These are phyloP conservation scores for Sipha maydis DNA, from an alignment of 2,888 invertebrate genomes.

Conservation along the genomic window DNA sequence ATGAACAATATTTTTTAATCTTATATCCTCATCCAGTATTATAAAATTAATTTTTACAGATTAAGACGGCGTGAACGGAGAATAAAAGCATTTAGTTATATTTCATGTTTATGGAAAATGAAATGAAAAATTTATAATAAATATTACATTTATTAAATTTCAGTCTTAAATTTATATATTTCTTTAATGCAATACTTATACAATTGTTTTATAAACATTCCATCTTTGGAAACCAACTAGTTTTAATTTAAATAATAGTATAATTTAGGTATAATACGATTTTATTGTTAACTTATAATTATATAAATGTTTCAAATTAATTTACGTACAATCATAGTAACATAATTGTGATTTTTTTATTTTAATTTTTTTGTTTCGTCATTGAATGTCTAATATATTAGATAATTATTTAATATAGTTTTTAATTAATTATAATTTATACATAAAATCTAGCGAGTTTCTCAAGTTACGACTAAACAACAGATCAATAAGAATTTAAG, in stretches of 20 bases:
- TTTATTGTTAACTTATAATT: background rate
- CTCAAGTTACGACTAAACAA: background rate
- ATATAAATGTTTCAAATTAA: background rate
- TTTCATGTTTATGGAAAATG: too few species aligned
- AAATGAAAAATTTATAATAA: background rate
- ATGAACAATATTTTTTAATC: too few species aligned
- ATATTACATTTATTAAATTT: background rate
- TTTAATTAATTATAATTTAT: background rate
- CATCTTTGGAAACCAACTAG: background rate
- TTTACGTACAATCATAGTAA: background rate
- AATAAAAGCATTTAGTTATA: too few species aligned
- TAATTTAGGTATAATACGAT: background rate
- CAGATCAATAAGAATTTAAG: background rate
- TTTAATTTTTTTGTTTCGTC: background rate
- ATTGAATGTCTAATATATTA: background rate
- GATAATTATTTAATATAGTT: too few species aligned
- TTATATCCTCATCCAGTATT: too few species aligned
- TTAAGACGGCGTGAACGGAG: too few species aligned
- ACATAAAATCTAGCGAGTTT: background rate
- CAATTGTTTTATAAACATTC: background rate
- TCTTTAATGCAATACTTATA: background rate
- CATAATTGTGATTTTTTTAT: background rate
- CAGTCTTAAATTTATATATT: background rate
- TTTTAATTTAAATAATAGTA: background rate
- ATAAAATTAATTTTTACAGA: too few species aligned